phyloP scores from a whole-genome alignment of 2,113 vertebrate genomes.

The Leptocoma aspasia region DNA sequence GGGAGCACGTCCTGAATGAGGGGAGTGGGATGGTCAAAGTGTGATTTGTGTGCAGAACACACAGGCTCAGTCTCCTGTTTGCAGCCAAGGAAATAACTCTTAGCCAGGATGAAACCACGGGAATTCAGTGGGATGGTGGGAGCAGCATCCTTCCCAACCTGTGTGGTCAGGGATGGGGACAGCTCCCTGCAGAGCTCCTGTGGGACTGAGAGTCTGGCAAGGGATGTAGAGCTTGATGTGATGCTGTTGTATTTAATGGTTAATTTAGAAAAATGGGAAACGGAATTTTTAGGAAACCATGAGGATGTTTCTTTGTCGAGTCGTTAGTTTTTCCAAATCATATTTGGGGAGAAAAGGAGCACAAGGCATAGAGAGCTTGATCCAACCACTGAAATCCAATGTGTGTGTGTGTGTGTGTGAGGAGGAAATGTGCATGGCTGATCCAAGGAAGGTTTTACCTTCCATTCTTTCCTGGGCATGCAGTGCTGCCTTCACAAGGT shows the following conservation, averaged over 20 bases:
- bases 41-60: neutral
- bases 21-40: neutral
- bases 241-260: neutral
- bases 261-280: neutral
- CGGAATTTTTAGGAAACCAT: fast-evolving
- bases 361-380: neutral
- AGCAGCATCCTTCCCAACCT: neutral
- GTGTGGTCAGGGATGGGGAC: neutral
- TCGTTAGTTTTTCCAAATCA: neutral
- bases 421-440: neutral
- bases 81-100: neutral
- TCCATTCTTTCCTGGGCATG: neutral
- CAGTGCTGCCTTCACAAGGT: neutral
- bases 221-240: neutral
- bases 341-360: neutral
- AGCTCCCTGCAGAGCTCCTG: neutral
- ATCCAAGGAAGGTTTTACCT: neutral
- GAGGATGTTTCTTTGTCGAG: neutral
- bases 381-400: neutral
- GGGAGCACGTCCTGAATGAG: neutral
- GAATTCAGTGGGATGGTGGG: neutral
- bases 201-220: fast-evolving
- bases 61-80: neutral
- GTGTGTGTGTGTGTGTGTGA: neutral
- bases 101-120: neutral